Conservation (phyloP, 1,140 invertebrate species). For the Drosophila athabasca region DNA sequence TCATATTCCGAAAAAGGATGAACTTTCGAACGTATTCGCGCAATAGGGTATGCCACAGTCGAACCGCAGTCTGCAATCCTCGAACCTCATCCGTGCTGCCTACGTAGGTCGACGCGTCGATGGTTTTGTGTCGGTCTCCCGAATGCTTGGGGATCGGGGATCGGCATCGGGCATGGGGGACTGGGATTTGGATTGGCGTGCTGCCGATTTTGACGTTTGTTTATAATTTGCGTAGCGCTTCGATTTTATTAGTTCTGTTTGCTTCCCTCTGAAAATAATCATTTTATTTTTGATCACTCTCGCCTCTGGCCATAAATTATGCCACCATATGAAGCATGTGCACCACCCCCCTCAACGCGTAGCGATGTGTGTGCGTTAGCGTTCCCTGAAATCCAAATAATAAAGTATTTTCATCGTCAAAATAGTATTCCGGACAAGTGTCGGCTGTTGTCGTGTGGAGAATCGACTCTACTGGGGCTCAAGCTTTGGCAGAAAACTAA, state of each 20-base stretch:
- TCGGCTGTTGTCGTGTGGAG: no score
- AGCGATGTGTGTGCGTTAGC: slow-evolving; percentile 1
- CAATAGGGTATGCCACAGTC: slow-evolving; percentile 11
- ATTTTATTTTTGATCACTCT: slow-evolving; percentile 66
- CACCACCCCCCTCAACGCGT: neutral
- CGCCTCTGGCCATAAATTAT: slow-evolving; percentile 61
- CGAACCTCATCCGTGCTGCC: slow-evolving; percentile 3
- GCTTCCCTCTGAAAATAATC: slow-evolving; percentile 60
- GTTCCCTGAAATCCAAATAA: no score
- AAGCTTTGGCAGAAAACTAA: no score
- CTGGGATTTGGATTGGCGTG: no score
- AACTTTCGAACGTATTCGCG: no score
- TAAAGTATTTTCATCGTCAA: no score
- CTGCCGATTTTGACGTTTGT: slow-evolving; percentile 48
- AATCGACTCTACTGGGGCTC: no score
- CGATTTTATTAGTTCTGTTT: slow-evolving; percentile 42
- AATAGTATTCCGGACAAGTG: no score
- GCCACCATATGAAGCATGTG: slow-evolving; percentile 48
- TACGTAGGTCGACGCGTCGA: slow-evolving; percentile 46
- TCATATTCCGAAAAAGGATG: neutral
- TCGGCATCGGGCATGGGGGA: no score
- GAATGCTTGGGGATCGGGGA: neutral
- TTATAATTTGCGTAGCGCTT: slow-evolving; percentile 64
- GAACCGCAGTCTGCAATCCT: neutral
- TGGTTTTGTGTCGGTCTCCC: slow-evolving; percentile 42